Percentiles rank a stretch among this genome's conserved stretches.
Evolutionary conservation across 2,888 invertebrate species (phyloP).

Genomic region (Drosophila quasianomalipes): DNA sequence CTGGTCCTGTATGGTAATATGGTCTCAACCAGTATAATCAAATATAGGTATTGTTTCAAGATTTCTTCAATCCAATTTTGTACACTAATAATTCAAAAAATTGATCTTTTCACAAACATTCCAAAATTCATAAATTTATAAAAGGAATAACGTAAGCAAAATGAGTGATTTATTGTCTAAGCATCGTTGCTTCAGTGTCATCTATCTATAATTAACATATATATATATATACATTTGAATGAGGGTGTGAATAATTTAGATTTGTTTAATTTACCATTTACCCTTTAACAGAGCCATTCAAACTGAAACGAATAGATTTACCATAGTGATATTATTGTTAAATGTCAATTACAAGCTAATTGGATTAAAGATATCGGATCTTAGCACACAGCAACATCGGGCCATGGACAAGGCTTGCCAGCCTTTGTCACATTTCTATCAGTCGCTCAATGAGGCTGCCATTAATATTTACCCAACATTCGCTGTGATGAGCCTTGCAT

Average conservation of each 20-base stretch:
- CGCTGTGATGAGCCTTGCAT: constrained; percentile 30
- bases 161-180: neutral
- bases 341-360: neutral
- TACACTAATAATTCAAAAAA: neutral
- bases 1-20: neutral
- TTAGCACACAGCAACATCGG: neutral
- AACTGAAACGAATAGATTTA: neutral
- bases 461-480: constrained; percentile 46
- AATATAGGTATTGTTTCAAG: neutral
- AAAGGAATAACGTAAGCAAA: neutral
- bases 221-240: neutral
- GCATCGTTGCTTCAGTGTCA: neutral
- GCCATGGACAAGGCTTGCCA: neutral
- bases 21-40: neutral
- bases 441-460: neutral
- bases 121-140: neutral
- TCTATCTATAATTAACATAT: neutral
- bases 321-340: neutral
- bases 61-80: neutral
- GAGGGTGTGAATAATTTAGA: neutral
- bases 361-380: neutral
- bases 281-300: too few relatives aligned
- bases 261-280: neutral
- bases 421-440: neutral
- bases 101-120: neutral